Evolutionary conservation across 2,888 invertebrate genomes (phyloP).

Genomic region (Sisyra terminalis): DNA sequence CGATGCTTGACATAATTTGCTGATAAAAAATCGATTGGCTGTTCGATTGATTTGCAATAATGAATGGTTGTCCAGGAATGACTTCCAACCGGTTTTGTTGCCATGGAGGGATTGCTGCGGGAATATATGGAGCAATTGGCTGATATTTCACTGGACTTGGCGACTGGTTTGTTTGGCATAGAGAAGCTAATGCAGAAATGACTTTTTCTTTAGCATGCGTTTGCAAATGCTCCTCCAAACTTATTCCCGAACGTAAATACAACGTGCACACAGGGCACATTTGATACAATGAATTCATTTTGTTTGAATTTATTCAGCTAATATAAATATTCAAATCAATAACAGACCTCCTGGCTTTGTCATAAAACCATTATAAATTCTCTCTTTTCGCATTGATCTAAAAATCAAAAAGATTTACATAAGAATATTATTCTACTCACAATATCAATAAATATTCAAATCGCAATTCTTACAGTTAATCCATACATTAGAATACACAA

Average conservation of each 20-base stretch:
- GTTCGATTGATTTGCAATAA: constrained; percentile 15
- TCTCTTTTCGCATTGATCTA: no score
- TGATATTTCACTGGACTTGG: constrained; percentile 13
- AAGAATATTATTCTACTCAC: no score
- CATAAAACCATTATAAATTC: no score
- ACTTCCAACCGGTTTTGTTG: constrained; percentile 2
- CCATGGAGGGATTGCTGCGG: constrained; percentile 10
- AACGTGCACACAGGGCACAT: constrained; percentile 72
- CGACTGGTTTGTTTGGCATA: constrained; percentile 10
- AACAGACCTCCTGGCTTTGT: no score
- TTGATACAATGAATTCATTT: no score
- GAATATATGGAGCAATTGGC: constrained; percentile 20
- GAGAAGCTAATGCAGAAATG: constrained; percentile 50
- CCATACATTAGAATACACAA: no score
- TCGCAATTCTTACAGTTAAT: no score
- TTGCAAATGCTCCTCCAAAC: constrained; percentile 62
- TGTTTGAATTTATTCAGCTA: no score
- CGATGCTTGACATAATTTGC: constrained; percentile 33
- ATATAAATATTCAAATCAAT: no score
- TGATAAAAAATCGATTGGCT: constrained; percentile 36
- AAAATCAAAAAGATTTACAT: no score
- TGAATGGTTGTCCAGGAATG: not conserved
- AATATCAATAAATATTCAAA: no score
- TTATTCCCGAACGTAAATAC: constrained; percentile 67
- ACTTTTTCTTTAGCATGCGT: constrained; percentile 82